Percentiles rank a stretch among this genome's conserved stretches.
These are phyloP conservation scores for Calosoma granatense DNA, from an alignment of 1,140 invertebrate genomes.

Conservation along the genomic window DNA sequence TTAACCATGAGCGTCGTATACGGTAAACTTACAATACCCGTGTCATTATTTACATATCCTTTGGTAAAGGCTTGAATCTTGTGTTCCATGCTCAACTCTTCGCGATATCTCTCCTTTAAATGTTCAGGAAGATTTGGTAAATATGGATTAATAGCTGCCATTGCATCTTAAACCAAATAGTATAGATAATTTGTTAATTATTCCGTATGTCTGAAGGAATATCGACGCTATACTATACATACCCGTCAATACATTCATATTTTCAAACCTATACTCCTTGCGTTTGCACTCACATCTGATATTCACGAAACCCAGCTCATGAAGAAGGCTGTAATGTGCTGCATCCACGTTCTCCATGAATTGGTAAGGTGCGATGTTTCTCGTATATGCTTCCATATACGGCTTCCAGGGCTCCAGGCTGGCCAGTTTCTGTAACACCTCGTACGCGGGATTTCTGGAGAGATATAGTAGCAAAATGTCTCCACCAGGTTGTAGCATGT, in stretches of 20 bases:
- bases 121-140: too few species aligned
- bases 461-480: slow-evolving; percentile 59
- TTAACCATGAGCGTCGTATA: too few species aligned
- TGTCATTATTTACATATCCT: too few species aligned
- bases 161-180: too few species aligned
- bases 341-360: slow-evolving; percentile 49
- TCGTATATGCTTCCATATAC: slow-evolving; percentile 56
- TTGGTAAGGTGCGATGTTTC: slow-evolving; percentile 56
- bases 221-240: too few species aligned
- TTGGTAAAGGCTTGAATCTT: too few species aligned
- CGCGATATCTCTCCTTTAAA: too few species aligned
- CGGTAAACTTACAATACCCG: too few species aligned
- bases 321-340: slow-evolving; percentile 48
- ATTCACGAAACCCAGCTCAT: slow-evolving; percentile 53
- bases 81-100: too few species aligned
- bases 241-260: slow-evolving; percentile 40
- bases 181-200: too few species aligned
- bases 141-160: too few species aligned
- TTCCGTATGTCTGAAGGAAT: too few species aligned
- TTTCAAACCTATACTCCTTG: slow-evolving; percentile 52
- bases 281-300: slow-evolving; percentile 51
- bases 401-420: slow-evolving; percentile 46
- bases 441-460: slow-evolving; percentile 58
- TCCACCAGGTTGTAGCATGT: slow-evolving; percentile 52
- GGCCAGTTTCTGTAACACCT: slow-evolving; percentile 54